Conservation (phyloP, 2,888 invertebrate genomes). For the Leptopterna dolabrata region DNA sequence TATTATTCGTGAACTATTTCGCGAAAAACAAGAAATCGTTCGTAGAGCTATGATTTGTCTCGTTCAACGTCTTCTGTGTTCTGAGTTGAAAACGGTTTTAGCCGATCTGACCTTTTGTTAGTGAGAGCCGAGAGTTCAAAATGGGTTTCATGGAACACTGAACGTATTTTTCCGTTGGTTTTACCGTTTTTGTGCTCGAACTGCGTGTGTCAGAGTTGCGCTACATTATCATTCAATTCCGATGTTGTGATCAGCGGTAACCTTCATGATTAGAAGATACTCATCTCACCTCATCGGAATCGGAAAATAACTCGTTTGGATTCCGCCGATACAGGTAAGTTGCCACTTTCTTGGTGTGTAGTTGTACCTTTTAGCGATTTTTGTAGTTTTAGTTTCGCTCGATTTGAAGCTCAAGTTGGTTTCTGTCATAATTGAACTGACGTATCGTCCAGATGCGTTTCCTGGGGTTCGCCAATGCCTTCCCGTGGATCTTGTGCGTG, state of each 20-base stretch:
- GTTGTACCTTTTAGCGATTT: neutral
- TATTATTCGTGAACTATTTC: constrained; percentile 8
- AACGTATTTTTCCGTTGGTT: neutral
- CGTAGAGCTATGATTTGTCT: neutral
- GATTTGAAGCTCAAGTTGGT: neutral
- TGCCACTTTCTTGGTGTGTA: neutral
- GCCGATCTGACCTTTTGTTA: neutral
- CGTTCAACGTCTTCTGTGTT: neutral
- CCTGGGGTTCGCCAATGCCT: too few species aligned
- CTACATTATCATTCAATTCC: neutral
- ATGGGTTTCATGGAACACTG: neutral
- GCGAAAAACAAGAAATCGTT: neutral
- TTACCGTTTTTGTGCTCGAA: neutral
- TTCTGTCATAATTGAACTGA: too few species aligned
- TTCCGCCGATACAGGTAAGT: constrained; percentile 11
- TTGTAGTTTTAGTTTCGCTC: neutral
- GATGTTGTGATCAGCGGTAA: neutral
- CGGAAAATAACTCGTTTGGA: neutral
- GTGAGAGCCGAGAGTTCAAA: neutral
- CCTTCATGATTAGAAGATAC: neutral
- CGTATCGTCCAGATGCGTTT: too few species aligned
- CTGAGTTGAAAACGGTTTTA: neutral
- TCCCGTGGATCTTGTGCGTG: too few species aligned
- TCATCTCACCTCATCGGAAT: neutral
- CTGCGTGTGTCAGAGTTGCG: neutral